These are phyloP conservation scores for Acleris laterana DNA, from an alignment of 2,888 invertebrate species.

Conservation along the genomic window DNA sequence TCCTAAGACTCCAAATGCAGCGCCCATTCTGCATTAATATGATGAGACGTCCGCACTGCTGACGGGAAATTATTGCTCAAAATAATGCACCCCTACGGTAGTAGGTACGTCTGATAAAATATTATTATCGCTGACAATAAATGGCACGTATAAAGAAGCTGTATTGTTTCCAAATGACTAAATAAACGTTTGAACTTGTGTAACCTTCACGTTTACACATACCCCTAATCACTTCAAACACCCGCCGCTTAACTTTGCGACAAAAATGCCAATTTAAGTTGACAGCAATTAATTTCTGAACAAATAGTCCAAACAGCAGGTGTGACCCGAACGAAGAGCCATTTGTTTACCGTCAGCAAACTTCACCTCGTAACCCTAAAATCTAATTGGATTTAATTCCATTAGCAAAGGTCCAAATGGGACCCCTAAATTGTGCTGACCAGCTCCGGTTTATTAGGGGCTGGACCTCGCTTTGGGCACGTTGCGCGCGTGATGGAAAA, in stretches of 20 bases:
- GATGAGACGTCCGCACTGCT: too few relatives aligned
- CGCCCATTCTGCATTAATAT: too few relatives aligned
- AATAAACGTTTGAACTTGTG: too few relatives aligned
- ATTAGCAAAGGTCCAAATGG: slow-evolving; percentile 82
- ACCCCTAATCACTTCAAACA: slow-evolving; percentile 1
- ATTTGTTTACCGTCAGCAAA: slow-evolving; percentile 80
- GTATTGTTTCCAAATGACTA: too few relatives aligned
- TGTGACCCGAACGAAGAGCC: slow-evolving; percentile 70
- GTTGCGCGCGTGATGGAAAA: slow-evolving; percentile 46
- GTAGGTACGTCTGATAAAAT: too few relatives aligned
- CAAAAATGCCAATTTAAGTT: slow-evolving; percentile 55
- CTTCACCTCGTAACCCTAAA: slow-evolving; percentile 82
- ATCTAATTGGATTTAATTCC: slow-evolving; percentile 84
- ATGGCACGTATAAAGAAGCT: too few relatives aligned
- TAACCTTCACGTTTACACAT: neutral
- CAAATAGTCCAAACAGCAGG: slow-evolving; percentile 69
- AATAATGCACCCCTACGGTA: too few relatives aligned
- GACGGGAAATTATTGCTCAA: too few relatives aligned
- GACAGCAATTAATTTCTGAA: slow-evolving; percentile 63
- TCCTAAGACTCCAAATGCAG: too few relatives aligned
- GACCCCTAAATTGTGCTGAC: slow-evolving; percentile 80
- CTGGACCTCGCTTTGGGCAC: slow-evolving; percentile 48
- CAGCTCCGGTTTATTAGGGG: slow-evolving; percentile 72
- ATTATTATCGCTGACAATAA: too few relatives aligned
- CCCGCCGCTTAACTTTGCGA: neutral